Percentiles rank a stretch among this genome's conserved stretches.
These are phyloP conservation scores for Ochropleura leucogaster DNA, from an alignment of 2,888 invertebrate genomes.

Conservation along the genomic window DNA sequence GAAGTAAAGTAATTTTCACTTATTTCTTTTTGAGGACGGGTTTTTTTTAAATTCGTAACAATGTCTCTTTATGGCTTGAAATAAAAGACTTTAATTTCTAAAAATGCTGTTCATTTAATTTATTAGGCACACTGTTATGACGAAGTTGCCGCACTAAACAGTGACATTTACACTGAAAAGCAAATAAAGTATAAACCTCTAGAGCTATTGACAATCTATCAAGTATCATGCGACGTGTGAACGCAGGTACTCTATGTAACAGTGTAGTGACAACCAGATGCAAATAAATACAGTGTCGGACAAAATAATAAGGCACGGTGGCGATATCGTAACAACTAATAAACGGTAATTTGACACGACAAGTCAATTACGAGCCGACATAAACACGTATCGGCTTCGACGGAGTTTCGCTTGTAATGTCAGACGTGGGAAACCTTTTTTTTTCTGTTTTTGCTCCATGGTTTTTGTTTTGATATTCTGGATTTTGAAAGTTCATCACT, in stretches of 20 bases:
- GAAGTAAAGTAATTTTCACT: too few species aligned
- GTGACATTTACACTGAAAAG: constrained; percentile 54
- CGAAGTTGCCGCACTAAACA: constrained; percentile 52
- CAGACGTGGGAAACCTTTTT: constrained; percentile 80
- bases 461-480: constrained; percentile 20
- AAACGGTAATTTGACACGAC: constrained; percentile 89
- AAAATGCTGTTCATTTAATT: constrained; percentile 39
- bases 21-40: too few species aligned
- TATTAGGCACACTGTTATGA: constrained; percentile 23
- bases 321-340: constrained; percentile 87
- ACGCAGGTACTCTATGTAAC: constrained; percentile 67
- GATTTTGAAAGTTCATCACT: neutral
- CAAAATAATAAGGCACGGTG: constrained; percentile 82
- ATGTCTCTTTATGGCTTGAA: constrained; percentile 3
- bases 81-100: constrained; percentile 32
- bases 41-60: neutral
- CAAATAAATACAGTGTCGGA: constrained; percentile 81
- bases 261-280: constrained; percentile 76
- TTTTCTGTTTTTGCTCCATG: constrained; percentile 17
- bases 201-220: constrained; percentile 53
- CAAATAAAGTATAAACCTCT: constrained; percentile 43
- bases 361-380: constrained; percentile 88
- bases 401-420: constrained; percentile 81
- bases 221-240: constrained; percentile 49
- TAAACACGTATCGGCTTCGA: constrained; percentile 84